A percentile compares a stretch with the other conserved stretches of the same genome.
Evolutionary conservation across 2,797 vertebrate genomes (phyloP).

Genomic region (Melanotaenia boesemani): DNA sequence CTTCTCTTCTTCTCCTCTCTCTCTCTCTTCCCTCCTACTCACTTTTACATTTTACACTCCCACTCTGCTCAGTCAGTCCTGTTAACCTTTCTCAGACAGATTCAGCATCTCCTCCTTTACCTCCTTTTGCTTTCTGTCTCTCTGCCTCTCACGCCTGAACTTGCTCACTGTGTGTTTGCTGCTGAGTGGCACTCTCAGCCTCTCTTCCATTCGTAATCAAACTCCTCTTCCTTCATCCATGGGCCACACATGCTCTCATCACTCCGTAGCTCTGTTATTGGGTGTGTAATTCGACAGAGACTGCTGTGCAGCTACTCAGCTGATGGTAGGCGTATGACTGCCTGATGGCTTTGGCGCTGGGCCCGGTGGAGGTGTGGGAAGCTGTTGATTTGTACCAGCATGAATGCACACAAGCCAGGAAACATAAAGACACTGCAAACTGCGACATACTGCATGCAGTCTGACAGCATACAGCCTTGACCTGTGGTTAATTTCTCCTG

Average conservation of each 20-base stretch:
- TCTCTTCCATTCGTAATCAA: slow-evolving; percentile 70
- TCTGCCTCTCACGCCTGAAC: slow-evolving; percentile 63
- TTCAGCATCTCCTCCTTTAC: slow-evolving; percentile 54
- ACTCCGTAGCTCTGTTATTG: slow-evolving; percentile 60
- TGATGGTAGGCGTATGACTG: slow-evolving; percentile 81
- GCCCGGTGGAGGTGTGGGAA: slow-evolving; percentile 68
- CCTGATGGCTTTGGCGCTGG: slow-evolving; percentile 73
- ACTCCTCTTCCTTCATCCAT: slow-evolving; percentile 55
- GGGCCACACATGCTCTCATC: slow-evolving; percentile 45
- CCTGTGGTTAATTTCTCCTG: slow-evolving; percentile 27
- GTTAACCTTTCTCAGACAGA: slow-evolving; percentile 78
- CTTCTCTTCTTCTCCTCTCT: slow-evolving; percentile 58
- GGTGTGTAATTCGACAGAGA: slow-evolving; percentile 82
- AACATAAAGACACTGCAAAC: background rate
- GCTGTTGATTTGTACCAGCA: slow-evolving; percentile 47
- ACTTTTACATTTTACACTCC: slow-evolving; percentile 77
- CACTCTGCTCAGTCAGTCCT: slow-evolving; percentile 73
- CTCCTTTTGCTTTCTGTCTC: slow-evolving; percentile 33
- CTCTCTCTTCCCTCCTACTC: slow-evolving; percentile 74
- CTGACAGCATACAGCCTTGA: background rate
- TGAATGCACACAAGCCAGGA: slow-evolving; percentile 10
- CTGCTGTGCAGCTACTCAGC: slow-evolving; percentile 80
- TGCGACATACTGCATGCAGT: background rate
- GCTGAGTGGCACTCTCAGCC: slow-evolving; percentile 65
- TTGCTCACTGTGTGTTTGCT: slow-evolving; percentile 63